Base-by-base conservation (phyloP, 2,113 vertebrate species). In the Eolophus roseicapilla region DNA sequence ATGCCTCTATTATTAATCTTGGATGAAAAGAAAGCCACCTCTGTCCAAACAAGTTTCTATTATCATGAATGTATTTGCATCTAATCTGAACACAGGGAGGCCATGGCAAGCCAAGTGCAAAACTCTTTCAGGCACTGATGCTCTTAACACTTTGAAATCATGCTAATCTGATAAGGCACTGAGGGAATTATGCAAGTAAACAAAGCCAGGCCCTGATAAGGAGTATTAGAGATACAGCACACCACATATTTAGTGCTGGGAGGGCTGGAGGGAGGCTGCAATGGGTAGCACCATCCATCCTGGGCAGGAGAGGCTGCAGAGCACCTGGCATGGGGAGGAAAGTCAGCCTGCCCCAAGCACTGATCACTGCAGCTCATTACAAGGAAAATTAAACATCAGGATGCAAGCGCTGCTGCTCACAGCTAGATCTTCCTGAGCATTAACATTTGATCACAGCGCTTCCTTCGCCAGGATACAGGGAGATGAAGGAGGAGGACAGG, bases 111-210 rank as follows among this genome's bases (percentile, higher is more conserved):
- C 67, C 1, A 11, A 89, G 60, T 37, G 70, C 88, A 86, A 63
- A 88, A 94, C 80, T 95, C 90, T 91, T 94, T 43, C 53, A 64
- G 83, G 90, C 79, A 43, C 46, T 70, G 94, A 89, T 68, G 80
- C 80, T 92, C 88, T 95, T 92, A 81, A 93, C 78, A 86, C 93
- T 94, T 94, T 25, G 87, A 95, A 95, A 96, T 85, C 83, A 75
- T 27, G 46, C 76, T 96, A 83, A 95, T 97, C 95, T 93, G 93
- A 94, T 97, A 89, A 90, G 33, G 75, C 82, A 68, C 60, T 14
- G 60, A 55, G 82, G 90, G 93, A 97, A 95, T 91, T 62, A 92
- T 87, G 71, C 63, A 85, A 83, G 77, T 69, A 94, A 95, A 96
- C 86, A 95, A 92, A 95, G 73, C 47, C 4, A 5, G 63, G 55